Percentiles rank a stretch among this genome's conserved stretches.
phyloP scores from a whole-genome alignment of 2,113 vertebrate species.

The Pachycephala philippinensis region DNA sequence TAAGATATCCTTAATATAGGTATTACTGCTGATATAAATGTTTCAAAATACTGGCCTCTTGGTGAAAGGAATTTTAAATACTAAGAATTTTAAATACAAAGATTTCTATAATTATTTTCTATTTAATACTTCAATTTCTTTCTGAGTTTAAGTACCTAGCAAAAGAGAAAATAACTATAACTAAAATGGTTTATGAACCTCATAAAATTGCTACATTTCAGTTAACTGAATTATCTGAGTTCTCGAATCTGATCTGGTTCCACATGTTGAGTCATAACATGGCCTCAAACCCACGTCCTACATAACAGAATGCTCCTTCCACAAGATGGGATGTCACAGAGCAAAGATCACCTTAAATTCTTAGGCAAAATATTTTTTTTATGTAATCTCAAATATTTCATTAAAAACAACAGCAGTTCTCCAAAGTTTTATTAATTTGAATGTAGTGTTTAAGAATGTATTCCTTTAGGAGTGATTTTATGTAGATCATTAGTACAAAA shows the following conservation, averaged over 20 bases:
- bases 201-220: neutral
- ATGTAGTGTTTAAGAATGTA: neutral
- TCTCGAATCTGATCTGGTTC: neutral
- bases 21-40: neutral
- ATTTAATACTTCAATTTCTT: neutral
- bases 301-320: neutral
- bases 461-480: neutral
- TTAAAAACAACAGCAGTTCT: neutral
- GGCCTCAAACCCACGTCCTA: neutral
- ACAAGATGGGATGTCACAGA: neutral
- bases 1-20: neutral
- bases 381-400: neutral
- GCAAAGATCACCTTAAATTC: neutral
- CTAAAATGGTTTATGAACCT: neutral
- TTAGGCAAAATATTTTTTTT: neutral
- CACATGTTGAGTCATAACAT: fast-evolving
- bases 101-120: neutral
- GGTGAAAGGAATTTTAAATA: neutral
- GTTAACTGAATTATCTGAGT: neutral
- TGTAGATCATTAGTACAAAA: neutral
- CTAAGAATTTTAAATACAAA: neutral
- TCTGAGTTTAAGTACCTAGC: neutral
- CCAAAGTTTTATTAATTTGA: neutral
- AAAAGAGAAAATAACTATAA: neutral
- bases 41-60: neutral